phyloP scores from a whole-genome alignment of 2,888 invertebrate genomes.

The Heliconius charithonia region DNA sequence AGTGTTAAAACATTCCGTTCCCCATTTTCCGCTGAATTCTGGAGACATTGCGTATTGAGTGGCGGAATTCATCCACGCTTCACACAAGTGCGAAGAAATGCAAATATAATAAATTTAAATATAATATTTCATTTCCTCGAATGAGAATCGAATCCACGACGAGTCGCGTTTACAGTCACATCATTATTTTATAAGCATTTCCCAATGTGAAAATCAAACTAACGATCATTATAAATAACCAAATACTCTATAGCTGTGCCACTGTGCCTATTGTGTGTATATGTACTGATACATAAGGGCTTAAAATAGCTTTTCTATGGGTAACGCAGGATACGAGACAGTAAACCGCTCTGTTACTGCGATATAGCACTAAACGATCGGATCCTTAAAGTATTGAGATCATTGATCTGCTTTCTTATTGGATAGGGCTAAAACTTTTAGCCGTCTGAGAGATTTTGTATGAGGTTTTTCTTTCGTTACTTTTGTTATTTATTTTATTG shows the following conservation, averaged over 20 bases:
- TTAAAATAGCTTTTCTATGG: neutral
- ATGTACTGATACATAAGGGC: neutral
- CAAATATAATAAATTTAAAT: no score
- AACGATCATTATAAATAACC: neutral
- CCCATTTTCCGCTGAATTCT: no score
- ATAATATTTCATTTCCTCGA: no score
- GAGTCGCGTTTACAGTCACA: no score
- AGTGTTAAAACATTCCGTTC: no score
- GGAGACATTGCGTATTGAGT: no score
- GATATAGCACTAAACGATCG: neutral
- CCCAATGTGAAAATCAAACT: neutral
- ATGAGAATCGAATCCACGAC: no score
- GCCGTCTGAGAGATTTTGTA: neutral
- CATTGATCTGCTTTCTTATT: conserved; percentile 22
- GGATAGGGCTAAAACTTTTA: neutral
- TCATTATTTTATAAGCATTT: neutral
- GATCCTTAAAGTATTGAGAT: conserved; percentile 8
- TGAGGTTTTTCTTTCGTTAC: neutral
- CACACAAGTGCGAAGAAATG: no score
- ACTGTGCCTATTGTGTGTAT: neutral
- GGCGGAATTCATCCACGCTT: no score
- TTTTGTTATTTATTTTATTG: conserved; percentile 4
- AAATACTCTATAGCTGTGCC: neutral
- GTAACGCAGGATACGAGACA: neutral
- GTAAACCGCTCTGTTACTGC: conserved; percentile 11